Conservation (phyloP, 1,140 invertebrate species). For the Oryzaephilus surinamensis region DNA sequence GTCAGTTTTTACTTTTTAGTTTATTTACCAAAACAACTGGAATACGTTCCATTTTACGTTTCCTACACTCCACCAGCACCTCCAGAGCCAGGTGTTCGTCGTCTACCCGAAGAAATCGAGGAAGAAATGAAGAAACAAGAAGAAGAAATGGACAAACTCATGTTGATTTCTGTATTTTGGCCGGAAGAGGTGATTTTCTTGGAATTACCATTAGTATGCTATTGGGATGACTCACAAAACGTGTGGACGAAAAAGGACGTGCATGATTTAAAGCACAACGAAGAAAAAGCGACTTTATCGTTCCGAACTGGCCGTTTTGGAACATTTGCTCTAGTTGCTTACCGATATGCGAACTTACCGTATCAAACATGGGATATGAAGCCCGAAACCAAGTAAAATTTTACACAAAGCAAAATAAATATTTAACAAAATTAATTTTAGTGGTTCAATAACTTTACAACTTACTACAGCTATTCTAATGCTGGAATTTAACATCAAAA, state of each 20-base stretch:
- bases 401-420: not conserved
- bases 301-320: conserved; percentile 65
- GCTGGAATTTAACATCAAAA: conserved; percentile 55
- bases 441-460: conserved; percentile 46
- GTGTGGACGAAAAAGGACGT: conserved; percentile 66
- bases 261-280: conserved; percentile 73
- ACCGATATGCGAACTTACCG: conserved; percentile 67
- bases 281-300: conserved; percentile 64
- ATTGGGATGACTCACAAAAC: conserved; percentile 53
- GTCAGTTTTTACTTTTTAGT: conserved; percentile 40
- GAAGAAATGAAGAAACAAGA: conserved; percentile 65
- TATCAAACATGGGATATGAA: conserved; percentile 77
- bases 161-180: conserved; percentile 56
- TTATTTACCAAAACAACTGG: conserved; percentile 51
- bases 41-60: conserved; percentile 54
- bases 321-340: conserved; percentile 61
- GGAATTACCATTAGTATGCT: conserved; percentile 67
- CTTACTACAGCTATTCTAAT: conserved; percentile 59
- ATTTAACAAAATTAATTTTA: conserved; percentile 20
- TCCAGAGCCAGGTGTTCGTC: conserved; percentile 43
- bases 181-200: conserved; percentile 70
- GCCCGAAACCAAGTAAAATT: conserved; percentile 47
- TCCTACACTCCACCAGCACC: conserved; percentile 47
- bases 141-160: conserved; percentile 59
- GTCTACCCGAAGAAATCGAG: conserved; percentile 70